Percentiles rank a stretch among this genome's conserved stretches.
These are phyloP conservation scores for Drosophila kuntzei DNA, from an alignment of 2,888 invertebrate genomes.

Conservation along the genomic window DNA sequence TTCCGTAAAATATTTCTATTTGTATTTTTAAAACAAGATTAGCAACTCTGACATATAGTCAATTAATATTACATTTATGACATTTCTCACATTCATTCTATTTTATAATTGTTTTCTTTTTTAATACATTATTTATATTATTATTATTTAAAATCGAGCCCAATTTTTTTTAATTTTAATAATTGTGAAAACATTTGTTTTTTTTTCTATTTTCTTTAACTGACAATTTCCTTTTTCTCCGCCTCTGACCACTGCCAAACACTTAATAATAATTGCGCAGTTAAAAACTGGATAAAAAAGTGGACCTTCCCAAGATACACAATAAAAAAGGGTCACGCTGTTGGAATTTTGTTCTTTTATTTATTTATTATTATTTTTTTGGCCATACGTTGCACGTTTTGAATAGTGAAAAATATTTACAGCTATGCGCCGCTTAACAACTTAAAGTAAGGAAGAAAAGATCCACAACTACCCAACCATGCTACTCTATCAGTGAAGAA, in stretches of 20 bases:
- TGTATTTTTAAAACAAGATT: too few relatives aligned
- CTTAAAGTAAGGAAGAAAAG: constrained; percentile 37
- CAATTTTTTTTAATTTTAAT: background rate
- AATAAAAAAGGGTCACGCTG: constrained; percentile 52
- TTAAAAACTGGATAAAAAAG: constrained; percentile 38
- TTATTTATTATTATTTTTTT: constrained; percentile 23
- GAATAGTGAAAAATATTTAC: constrained; percentile 53
- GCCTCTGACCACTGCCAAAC: constrained; percentile 26
- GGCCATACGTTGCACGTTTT: constrained; percentile 55
- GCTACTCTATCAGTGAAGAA: constrained; percentile 4
- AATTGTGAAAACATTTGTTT: background rate
- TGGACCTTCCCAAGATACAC: constrained; percentile 17
- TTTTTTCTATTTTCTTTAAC: background rate
- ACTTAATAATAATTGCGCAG: constrained; percentile 74
- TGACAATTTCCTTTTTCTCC: background rate
- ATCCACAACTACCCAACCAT: constrained; percentile 15
- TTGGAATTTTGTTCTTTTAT: constrained; percentile 31
- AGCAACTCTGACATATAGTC: too few relatives aligned
- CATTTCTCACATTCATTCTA: too few relatives aligned
- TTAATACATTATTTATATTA: too few relatives aligned
- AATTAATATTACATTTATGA: too few relatives aligned
- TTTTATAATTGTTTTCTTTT: too few relatives aligned
- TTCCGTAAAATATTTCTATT: too few relatives aligned
- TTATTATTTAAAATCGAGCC: too few relatives aligned
- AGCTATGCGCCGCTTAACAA: constrained; percentile 61